Percentiles rank a stretch among this genome's conserved stretches.
phyloP scores from a whole-genome alignment of 2,113 vertebrate genomes.

The Chloropsis hardwickii region DNA sequence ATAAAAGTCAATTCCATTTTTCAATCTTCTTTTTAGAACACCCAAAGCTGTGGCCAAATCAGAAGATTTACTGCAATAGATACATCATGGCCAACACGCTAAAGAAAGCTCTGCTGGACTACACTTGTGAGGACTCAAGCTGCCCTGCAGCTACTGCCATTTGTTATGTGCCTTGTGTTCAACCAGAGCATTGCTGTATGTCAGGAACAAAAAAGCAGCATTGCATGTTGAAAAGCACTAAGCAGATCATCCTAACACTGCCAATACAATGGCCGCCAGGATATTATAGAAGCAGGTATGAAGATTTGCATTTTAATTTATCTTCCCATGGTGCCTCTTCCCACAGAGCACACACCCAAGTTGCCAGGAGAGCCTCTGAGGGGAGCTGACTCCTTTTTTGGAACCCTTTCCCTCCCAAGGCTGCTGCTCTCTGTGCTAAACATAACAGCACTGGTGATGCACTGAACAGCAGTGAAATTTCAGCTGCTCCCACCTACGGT shows the following conservation, averaged over 20 bases:
- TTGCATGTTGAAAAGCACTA: not conserved
- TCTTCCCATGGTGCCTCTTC: not conserved
- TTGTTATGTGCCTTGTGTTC: constrained; percentile 21
- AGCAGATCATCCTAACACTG: not conserved
- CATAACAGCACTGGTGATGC: not conserved
- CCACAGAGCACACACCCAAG: not conserved
- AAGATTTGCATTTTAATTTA: not conserved
- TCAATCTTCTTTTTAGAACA: not conserved
- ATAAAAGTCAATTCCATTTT: not conserved
- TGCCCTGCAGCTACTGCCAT: constrained; percentile 52
- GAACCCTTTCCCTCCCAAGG: not conserved
- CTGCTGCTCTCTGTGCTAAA: constrained; percentile 5
- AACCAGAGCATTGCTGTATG: not conserved
- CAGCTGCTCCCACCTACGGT: constrained; percentile 19
- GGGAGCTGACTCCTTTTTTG: not conserved
- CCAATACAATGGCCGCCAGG: not conserved
- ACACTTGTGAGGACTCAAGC: not conserved
- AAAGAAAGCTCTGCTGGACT: constrained; percentile 29
- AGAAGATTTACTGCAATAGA: not conserved
- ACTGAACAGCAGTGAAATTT: constrained; percentile 14
- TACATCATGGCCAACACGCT: constrained; percentile 3
- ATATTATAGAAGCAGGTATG: not conserved
- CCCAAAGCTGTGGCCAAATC: not conserved
- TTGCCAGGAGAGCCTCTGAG: not conserved
- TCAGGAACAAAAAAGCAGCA: not conserved